These are phyloP conservation scores for Silvanus unidentatus DNA, from an alignment of 2,888 invertebrate genomes.

Conservation along the genomic window DNA sequence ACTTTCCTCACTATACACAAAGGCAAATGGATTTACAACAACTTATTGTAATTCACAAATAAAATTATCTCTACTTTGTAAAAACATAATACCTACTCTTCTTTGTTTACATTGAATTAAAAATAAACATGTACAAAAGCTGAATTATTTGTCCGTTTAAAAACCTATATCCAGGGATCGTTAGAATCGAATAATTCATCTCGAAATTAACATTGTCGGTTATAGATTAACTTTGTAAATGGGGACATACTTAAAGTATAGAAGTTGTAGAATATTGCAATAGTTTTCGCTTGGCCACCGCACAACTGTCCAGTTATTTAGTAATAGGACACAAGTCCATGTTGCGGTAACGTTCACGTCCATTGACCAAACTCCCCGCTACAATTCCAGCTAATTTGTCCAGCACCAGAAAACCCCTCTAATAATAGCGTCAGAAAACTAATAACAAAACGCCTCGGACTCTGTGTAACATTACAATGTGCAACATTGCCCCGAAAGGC, in stretches of 20 bases:
- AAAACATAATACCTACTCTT: too few relatives aligned
- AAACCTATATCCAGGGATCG: too few relatives aligned
- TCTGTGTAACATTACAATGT: conserved; percentile 11
- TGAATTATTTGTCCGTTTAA: too few relatives aligned
- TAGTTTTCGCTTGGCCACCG: conserved; percentile 20
- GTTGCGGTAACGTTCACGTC: conserved; percentile 23
- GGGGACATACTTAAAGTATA: conserved; percentile 16
- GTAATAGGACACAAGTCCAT: conserved; percentile 21
- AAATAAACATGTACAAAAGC: too few relatives aligned
- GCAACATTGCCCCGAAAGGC: conserved; percentile 9
- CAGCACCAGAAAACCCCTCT: conserved; percentile 23
- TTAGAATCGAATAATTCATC: too few relatives aligned
- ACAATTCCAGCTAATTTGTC: conserved; percentile 41
- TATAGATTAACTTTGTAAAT: conserved; percentile 20
- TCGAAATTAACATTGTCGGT: conserved; percentile 19
- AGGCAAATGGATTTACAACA: too few relatives aligned
- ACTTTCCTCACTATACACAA: too few relatives aligned
- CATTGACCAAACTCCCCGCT: conserved; percentile 21
- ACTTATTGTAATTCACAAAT: too few relatives aligned
- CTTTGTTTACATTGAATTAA: too few relatives aligned
- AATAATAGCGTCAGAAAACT: conserved; percentile 38
- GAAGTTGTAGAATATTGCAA: conserved; percentile 21
- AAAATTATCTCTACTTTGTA: too few relatives aligned
- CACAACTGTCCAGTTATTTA: conserved; percentile 29
- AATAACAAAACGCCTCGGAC: conserved; percentile 32